Evolutionary conservation across 2,113 vertebrate species (phyloP).

Genomic region (Periophthalmodon schlosseri): DNA sequence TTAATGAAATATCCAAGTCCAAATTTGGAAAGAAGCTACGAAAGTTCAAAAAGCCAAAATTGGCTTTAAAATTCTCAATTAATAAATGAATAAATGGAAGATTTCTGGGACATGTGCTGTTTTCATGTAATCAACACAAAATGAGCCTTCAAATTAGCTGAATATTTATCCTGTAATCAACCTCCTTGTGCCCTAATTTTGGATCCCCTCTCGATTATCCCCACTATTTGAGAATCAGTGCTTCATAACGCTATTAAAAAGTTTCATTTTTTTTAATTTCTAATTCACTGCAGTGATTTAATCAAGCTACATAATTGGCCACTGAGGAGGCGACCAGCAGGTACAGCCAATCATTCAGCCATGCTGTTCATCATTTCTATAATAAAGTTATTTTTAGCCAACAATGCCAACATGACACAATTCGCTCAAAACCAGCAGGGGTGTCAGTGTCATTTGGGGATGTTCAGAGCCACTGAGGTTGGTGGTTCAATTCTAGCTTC

Average conservation of each 20-base stretch:
- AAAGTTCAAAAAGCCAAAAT: too few relatives aligned
- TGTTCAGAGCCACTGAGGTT: neutral
- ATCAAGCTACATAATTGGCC: conserved; percentile 2
- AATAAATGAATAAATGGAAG: neutral
- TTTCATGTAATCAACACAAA: neutral
- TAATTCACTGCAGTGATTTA: neutral
- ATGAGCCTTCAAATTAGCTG: neutral
- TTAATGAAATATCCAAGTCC: too few relatives aligned
- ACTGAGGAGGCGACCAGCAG: neutral
- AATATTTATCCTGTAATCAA: conserved; percentile 1
- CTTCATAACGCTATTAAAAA: neutral
- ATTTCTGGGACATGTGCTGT: neutral
- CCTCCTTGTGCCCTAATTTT: neutral
- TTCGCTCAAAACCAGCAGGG: neutral
- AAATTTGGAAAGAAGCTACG: too few relatives aligned
- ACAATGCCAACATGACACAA: neutral
- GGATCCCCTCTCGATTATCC: neutral
- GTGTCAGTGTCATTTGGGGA: neutral
- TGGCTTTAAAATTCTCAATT: too few relatives aligned
- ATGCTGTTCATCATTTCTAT: neutral
- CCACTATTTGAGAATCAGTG: neutral
- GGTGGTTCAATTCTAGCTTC: too few relatives aligned
- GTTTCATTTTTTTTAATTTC: neutral
- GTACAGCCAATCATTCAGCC: neutral
- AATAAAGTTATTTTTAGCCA: neutral